Evolutionary conservation across 2,888 invertebrate genomes (phyloP).

Genomic region (Habroteleia sp.): DNA sequence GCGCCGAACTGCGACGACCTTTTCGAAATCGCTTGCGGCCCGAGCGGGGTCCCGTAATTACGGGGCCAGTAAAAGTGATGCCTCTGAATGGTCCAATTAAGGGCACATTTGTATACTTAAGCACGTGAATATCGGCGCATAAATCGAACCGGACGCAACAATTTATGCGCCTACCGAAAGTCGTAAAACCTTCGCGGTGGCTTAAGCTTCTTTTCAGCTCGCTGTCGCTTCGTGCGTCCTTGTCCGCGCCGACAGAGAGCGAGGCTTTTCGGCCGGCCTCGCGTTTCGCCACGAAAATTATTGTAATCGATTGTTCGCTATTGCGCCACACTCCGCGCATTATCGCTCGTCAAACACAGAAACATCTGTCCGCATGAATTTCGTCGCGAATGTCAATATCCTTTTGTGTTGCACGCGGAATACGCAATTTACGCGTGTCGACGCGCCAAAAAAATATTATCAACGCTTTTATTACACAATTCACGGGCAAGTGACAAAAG

Average conservation of each 20-base stretch:
- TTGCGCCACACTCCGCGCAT: constrained; percentile 28
- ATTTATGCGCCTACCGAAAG: constrained; percentile 74
- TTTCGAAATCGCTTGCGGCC: no score
- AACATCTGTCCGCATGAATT: constrained; percentile 48
- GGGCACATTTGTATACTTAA: constrained; percentile 75
- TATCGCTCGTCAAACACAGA: constrained; percentile 45
- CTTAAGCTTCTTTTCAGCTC: constrained; percentile 54
- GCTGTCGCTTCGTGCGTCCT: constrained; percentile 17
- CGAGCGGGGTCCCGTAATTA: no score
- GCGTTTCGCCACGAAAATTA: neutral
- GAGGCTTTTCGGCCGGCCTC: constrained; percentile 12
- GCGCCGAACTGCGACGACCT: neutral
- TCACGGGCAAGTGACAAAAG: constrained; percentile 11
- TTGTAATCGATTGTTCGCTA: constrained; percentile 36
- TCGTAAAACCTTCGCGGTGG: constrained; percentile 70
- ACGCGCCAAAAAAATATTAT: constrained; percentile 20
- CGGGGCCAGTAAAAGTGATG: constrained; percentile 29
- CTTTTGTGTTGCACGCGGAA: constrained; percentile 19
- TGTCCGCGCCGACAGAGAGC: constrained; percentile 14
- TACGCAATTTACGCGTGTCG: constrained; percentile 4
- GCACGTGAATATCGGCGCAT: constrained; percentile 73
- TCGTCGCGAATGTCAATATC: constrained; percentile 45
- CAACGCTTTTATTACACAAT: constrained; percentile 27
- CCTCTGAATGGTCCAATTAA: constrained; percentile 74
- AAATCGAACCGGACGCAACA: constrained; percentile 71